These are phyloP conservation scores for Trididemnum miniatum DNA, from an alignment of 23 tunicate species.

Conservation along the genomic window DNA sequence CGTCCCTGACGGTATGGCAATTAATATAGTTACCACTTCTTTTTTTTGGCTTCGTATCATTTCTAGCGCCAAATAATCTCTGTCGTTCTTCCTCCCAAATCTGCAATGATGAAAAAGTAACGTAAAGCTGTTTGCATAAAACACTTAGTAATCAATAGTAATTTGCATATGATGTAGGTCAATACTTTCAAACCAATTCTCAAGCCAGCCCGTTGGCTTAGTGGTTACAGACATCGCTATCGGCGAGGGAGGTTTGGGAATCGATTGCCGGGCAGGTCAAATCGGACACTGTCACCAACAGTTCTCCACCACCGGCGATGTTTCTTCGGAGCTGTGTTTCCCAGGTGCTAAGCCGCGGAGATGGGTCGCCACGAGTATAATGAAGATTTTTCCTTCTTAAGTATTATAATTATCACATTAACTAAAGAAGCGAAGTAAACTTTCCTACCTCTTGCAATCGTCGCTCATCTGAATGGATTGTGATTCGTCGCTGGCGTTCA, in stretches of 20 bases:
- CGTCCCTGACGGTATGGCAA: too few species aligned
- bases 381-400: too few species aligned
- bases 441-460: slow-evolving; percentile 57
- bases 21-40: slow-evolving; percentile 8
- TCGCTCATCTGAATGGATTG: slow-evolving; percentile 73
- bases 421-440: background rate
- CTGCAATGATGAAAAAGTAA: too few species aligned
- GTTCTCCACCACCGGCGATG: background rate
- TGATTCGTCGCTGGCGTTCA: slow-evolving; percentile 69
- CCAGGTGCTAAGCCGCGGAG: background rate
- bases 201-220: background rate
- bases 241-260: background rate
- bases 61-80: slow-evolving; percentile 42
- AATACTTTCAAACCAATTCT: background rate
- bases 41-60: background rate
- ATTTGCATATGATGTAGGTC: background rate
- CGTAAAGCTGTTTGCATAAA: too few species aligned
- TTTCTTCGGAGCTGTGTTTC: background rate
- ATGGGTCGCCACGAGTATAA: background rate
- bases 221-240: background rate
- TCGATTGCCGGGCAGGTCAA: background rate
- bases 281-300: background rate
- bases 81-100: slow-evolving; percentile 73
- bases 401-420: too few species aligned
- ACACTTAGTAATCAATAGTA: too few species aligned